Conservation (phyloP, 2,113 vertebrate genomes). For the Myocastor coypus region DNA sequence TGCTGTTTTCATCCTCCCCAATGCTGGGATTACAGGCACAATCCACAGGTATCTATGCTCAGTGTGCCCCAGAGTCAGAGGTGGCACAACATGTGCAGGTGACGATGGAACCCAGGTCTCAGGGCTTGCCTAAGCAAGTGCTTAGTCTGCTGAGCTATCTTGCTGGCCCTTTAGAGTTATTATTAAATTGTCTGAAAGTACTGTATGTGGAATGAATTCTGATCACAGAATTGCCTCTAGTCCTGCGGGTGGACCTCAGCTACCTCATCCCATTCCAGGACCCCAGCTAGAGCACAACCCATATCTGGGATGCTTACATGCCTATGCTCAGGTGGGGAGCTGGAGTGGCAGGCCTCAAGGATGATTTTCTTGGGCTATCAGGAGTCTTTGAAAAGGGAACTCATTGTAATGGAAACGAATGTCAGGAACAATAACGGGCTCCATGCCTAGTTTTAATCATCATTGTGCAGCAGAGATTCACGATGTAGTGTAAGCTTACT, state of each 20-base stretch:
- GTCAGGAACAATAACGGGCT: neutral
- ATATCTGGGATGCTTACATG: neutral
- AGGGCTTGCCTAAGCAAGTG: too few relatives aligned
- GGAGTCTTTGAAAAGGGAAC: neutral
- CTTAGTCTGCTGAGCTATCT: too few relatives aligned
- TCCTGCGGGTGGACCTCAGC: neutral
- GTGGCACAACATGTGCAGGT: too few relatives aligned
- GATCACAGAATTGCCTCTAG: neutral
- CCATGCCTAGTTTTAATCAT: neutral
- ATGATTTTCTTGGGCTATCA: neutral
- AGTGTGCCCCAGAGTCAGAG: too few relatives aligned
- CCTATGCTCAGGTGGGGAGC: neutral
- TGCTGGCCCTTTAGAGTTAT: too few relatives aligned
- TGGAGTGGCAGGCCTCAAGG: neutral
- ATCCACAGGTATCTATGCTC: too few relatives aligned
- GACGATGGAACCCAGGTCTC: too few relatives aligned
- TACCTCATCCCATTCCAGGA: neutral
- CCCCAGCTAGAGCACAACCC: neutral
- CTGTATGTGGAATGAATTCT: neutral
- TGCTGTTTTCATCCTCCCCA: too few relatives aligned
- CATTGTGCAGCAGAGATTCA: neutral
- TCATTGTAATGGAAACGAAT: neutral
- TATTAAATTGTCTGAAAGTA: neutral
- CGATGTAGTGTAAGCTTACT: neutral
- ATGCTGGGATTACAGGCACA: too few relatives aligned